These are phyloP conservation scores for Eulithis prunata DNA, from an alignment of 2,888 invertebrate genomes.

Conservation along the genomic window DNA sequence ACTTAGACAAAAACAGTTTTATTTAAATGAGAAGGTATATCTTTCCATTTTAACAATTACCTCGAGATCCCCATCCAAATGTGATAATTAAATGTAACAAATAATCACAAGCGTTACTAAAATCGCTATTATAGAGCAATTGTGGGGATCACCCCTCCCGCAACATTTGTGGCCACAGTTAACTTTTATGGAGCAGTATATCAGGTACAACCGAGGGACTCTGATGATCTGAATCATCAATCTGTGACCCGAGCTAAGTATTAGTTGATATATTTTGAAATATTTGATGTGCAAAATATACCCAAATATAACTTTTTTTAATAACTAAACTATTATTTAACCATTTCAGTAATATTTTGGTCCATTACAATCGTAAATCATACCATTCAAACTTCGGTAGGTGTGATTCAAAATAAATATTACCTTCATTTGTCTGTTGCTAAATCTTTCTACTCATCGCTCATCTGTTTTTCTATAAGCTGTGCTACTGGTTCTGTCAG, in stretches of 20 bases:
- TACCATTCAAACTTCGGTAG: too few species aligned
- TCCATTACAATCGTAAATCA: too few species aligned
- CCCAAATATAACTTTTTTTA: too few species aligned
- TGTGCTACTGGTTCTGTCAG: conserved; percentile 9
- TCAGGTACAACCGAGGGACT: not conserved
- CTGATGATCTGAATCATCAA: too few species aligned
- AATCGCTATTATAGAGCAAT: conserved; percentile 70
- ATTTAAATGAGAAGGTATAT: conserved; percentile 16
- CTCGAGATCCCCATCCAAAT: conserved; percentile 30
- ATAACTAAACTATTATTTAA: too few species aligned
- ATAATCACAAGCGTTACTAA: conserved; percentile 68
- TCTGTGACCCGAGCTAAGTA: too few species aligned
- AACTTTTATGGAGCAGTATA: conserved; percentile 50
- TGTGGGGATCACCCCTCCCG: conserved; percentile 59
- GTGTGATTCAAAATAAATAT: too few species aligned
- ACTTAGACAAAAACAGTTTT: not conserved
- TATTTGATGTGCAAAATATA: too few species aligned
- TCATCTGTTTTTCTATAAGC: not conserved
- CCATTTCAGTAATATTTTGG: too few species aligned
- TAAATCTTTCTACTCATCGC: too few species aligned
- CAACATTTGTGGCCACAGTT: conserved; percentile 59
- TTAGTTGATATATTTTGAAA: too few species aligned
- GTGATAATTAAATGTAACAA: conserved; percentile 55
- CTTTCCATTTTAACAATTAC: conserved; percentile 31
- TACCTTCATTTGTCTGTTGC: too few species aligned